Base-by-base conservation (phyloP, 2,888 invertebrate species). In the Thumatha senex region DNA sequence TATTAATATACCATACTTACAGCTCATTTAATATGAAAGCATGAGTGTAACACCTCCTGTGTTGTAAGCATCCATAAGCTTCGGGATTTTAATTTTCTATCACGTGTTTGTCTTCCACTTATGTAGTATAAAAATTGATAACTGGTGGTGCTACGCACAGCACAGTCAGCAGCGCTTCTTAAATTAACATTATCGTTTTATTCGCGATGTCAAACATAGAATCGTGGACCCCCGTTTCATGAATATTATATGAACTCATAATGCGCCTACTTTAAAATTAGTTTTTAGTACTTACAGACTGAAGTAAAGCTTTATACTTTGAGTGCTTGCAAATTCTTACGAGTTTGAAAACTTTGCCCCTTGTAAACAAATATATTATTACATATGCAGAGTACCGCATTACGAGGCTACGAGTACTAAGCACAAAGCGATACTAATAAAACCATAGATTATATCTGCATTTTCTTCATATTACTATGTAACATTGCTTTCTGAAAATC, bases 161-260 rank as follows among this genome's bases (percentile, higher is more conserved):
- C 31, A 2, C 31, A 8, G 31, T 31, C 31, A 8, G 30, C 54
- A 54, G 63, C 46, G 48, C 51, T 54, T 59, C 56, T 51, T 56
- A 29, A 38, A 43, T 30, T 49, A 51, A 35, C 46, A 48, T 63
- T 54, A 53, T 54, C 47, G 56, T 60, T 50, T 45, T 60, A 56
- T 59, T 56, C 54, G 30, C 46, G 45, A 51, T 51, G 56, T 48
- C 44, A 48, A 63, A 51, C 53, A 50, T 56, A 34, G 44, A 57
- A 57, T 40, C 39, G 34, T 47, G 40, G 47, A 42, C 50, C 42
- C 42, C 18, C 56, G 33, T 52, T 44, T 46, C 51, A 56, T 63
- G 51, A 62, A 61, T 65, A 61, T 46, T 43, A 45, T 54, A 61
- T 50, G 47, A 54, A 48, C 51, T 57, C 45, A 46, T 67, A 63